Percentiles rank a stretch among this genome's conserved stretches.
These are phyloP conservation scores for Eremobia ochroleuca DNA, from an alignment of 2,888 invertebrate species.

Conservation along the genomic window DNA sequence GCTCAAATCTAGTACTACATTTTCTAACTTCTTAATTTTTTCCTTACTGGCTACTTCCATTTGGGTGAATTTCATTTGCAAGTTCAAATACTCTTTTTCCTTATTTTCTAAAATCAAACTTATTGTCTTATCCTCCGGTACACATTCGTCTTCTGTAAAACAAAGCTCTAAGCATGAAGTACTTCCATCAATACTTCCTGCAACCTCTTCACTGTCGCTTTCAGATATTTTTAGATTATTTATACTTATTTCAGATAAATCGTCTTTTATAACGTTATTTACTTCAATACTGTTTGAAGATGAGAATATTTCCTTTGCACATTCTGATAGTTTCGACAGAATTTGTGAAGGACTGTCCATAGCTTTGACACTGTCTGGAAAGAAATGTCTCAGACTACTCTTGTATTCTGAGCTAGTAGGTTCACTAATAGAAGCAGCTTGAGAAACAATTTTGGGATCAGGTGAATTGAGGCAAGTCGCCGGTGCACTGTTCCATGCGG, in stretches of 20 bases:
- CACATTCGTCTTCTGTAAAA: constrained; percentile 87
- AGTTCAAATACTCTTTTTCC: constrained; percentile 87
- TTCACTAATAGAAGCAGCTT: constrained; percentile 84
- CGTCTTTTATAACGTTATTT: constrained; percentile 82
- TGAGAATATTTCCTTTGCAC: constrained; percentile 89
- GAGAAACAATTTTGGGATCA: constrained; percentile 80
- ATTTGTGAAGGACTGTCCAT: constrained; percentile 89
- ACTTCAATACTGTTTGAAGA: constrained; percentile 87
- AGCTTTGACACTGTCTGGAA: constrained; percentile 86
- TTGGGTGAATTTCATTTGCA: constrained; percentile 90
- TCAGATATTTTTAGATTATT: constrained; percentile 88
- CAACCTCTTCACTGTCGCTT: constrained; percentile 88
- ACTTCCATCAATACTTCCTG: constrained; percentile 88
- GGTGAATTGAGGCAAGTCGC: constrained; percentile 92
- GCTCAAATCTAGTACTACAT: constrained; percentile 92
- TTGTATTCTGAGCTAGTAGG: constrained; percentile 87
- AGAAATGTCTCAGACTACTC: constrained; percentile 85
- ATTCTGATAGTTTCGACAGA: constrained; percentile 86
- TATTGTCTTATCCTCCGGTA: constrained; percentile 81
- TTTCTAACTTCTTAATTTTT: constrained; percentile 87
- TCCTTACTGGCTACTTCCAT: constrained; percentile 86
- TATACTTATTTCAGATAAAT: constrained; percentile 85
- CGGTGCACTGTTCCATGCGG: constrained; percentile 91
- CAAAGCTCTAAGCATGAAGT: constrained; percentile 88
- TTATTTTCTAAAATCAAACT: constrained; percentile 83